These are phyloP conservation scores for Lordiphosa clarofinis DNA, from an alignment of 1,140 invertebrate species.

Conservation along the genomic window DNA sequence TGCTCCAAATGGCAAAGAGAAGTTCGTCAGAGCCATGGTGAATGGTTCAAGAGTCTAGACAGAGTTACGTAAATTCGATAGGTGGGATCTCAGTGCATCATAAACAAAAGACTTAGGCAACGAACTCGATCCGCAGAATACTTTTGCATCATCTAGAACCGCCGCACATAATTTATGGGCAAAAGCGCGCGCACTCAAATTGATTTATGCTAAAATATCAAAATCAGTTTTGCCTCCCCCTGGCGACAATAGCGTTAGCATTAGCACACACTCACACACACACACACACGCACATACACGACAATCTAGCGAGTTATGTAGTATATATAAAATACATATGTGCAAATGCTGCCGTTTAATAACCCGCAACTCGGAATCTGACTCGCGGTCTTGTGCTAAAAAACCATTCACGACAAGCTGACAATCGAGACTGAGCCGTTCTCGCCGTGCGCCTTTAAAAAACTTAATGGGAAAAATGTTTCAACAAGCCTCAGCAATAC, in stretches of 20 bases:
- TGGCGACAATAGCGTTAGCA: slow-evolving; percentile 25
- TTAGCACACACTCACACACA: slow-evolving; percentile 15
- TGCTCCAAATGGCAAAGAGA: slow-evolving; percentile 73
- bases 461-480: slow-evolving; percentile 75
- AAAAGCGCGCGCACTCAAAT: slow-evolving; percentile 46
- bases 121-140: slow-evolving; percentile 40
- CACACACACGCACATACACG: slow-evolving; percentile 23
- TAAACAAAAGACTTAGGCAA: slow-evolving; percentile 63
- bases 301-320: slow-evolving; percentile 40
- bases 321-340: slow-evolving; percentile 47
- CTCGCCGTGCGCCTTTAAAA: slow-evolving; percentile 73
- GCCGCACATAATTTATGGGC: slow-evolving; percentile 27
- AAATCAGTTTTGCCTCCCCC: slow-evolving; percentile 27
- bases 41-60: not conserved
- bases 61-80: slow-evolving; percentile 26
- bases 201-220: slow-evolving; percentile 68
- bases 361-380: slow-evolving; percentile 34
- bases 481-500: slow-evolving; percentile 34
- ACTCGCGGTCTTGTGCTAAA: slow-evolving; percentile 66
- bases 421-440: slow-evolving; percentile 75
- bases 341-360: slow-evolving; percentile 58
- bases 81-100: slow-evolving; percentile 7
- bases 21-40: slow-evolving; percentile 75
- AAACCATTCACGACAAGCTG: slow-evolving; percentile 75
- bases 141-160: slow-evolving; percentile 40